These are phyloP conservation scores for Liasis olivaceus DNA, from an alignment of 2,797 vertebrate genomes.

Conservation along the genomic window DNA sequence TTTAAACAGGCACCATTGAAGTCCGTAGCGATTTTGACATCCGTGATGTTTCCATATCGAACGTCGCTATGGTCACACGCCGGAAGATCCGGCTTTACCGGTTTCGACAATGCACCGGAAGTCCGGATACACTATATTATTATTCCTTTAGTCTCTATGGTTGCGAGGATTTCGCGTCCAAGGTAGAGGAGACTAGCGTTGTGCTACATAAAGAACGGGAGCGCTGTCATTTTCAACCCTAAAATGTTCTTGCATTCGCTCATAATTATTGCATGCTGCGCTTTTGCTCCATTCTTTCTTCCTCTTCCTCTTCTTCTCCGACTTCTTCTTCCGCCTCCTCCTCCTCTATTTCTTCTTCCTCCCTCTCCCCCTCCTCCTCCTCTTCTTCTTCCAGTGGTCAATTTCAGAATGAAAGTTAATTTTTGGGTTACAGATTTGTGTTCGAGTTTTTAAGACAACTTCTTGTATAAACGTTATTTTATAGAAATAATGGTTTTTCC, in stretches of 20 bases:
- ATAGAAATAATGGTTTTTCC: background rate
- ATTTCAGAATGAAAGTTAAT: background rate
- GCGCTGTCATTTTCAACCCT: background rate
- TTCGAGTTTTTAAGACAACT: background rate
- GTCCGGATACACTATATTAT: background rate
- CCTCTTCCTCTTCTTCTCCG: background rate
- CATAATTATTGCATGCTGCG: background rate
- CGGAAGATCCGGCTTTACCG: background rate
- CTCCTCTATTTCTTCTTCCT: background rate
- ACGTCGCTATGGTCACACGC: background rate
- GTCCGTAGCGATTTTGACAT: background rate
- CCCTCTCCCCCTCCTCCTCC: background rate
- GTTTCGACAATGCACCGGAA: background rate
- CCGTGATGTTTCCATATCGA: background rate
- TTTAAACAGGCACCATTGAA: background rate
- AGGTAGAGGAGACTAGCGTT: background rate
- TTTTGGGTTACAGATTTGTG: background rate
- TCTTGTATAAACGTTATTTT: background rate
- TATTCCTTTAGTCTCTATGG: background rate
- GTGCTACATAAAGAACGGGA: too few relatives aligned
- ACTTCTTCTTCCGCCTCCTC: background rate
- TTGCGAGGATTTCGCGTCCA: background rate
- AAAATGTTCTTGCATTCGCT: background rate
- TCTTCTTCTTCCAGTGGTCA: background rate
- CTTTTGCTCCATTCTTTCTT: background rate